Conservation (phyloP, 2,113 vertebrate genomes). For the Psophia crepitans region DNA sequence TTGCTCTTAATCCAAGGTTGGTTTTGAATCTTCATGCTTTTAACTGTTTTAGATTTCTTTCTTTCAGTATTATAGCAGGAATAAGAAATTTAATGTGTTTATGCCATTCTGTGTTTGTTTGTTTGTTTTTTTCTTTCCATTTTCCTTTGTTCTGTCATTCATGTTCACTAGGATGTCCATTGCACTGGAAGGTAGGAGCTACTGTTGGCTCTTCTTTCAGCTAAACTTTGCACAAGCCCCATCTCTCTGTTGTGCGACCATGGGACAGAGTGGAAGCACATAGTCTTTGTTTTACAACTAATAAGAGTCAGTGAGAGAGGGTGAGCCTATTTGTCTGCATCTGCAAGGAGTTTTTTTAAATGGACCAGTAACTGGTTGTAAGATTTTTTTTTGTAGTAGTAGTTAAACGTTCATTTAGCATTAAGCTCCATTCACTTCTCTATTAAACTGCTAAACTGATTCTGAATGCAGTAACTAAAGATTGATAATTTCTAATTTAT, state of each 20-base stretch:
- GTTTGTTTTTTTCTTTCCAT: fast-evolving
- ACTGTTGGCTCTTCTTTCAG: neutral
- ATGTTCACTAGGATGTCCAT: neutral
- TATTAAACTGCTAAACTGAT: neutral
- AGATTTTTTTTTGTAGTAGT: neutral
- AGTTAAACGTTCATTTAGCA: neutral
- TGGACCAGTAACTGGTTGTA: neutral
- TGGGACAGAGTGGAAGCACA: neutral
- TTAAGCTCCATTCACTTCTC: neutral
- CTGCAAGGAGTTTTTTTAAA: neutral
- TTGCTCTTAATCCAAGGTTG: neutral
- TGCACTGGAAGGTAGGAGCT: neutral
- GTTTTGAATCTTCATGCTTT: neutral
- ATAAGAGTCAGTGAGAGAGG: neutral
- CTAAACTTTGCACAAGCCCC: neutral
- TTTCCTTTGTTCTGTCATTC: neutral
- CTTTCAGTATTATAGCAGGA: neutral
- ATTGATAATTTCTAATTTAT: constrained; percentile 9
- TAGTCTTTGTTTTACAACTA: neutral
- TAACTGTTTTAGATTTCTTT: neutral
- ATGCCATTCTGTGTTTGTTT: neutral
- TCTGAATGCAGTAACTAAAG: neutral
- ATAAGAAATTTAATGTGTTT: neutral
- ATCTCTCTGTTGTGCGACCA: neutral
- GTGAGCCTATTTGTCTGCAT: neutral